These are phyloP conservation scores for Sciurus carolinensis DNA, from an alignment of 2,797 vertebrate species.

Conservation along the genomic window DNA sequence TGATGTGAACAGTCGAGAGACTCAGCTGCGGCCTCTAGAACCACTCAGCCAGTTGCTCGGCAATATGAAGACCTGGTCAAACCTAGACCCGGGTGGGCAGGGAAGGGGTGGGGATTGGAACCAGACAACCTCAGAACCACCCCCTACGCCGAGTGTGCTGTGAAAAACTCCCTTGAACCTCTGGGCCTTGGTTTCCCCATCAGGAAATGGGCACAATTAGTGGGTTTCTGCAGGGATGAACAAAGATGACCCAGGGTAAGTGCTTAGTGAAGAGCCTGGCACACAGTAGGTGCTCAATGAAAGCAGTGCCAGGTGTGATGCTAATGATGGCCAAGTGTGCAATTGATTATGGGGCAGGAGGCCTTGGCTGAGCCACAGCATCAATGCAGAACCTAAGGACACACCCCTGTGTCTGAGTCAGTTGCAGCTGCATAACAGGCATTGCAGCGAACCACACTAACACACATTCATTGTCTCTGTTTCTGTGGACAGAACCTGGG, in stretches of 20 bases:
- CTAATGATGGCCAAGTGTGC: accelerated
- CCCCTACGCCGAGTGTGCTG: background rate
- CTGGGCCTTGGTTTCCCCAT: background rate
- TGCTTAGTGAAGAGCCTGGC: background rate
- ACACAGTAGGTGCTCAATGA: background rate
- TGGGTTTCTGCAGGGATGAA: background rate
- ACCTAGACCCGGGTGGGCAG: background rate
- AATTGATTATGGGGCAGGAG: background rate
- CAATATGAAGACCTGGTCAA: too few relatives aligned
- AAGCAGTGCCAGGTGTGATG: background rate
- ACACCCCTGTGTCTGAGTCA: accelerated
- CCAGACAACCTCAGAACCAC: background rate
- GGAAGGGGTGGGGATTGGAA: accelerated
- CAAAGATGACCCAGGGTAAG: background rate
- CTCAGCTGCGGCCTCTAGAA: background rate
- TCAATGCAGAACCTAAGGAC: background rate
- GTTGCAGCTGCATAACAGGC: background rate
- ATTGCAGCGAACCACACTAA: background rate
- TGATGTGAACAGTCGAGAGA: accelerated
- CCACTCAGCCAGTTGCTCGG: background rate
- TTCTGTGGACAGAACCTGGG: background rate
- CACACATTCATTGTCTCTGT: accelerated
- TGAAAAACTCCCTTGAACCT: background rate
- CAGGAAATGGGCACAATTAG: background rate
- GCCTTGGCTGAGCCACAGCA: background rate